phyloP scores from a whole-genome alignment of 2,888 invertebrate species.

The Heliconius aoede region DNA sequence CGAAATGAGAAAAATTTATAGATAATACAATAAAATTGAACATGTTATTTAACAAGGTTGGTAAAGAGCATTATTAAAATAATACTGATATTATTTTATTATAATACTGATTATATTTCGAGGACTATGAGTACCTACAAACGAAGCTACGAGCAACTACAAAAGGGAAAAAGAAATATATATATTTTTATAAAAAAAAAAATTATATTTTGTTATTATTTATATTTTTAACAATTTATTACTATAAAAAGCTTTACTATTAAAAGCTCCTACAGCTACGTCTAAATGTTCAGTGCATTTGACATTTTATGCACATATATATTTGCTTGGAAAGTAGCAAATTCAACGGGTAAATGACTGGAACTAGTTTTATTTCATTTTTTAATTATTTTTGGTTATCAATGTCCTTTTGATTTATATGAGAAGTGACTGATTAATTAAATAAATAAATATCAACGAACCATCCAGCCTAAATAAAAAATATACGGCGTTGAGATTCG shows the following conservation, averaged over 20 bases:
- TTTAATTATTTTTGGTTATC: not conserved
- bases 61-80: no score
- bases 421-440: not conserved
- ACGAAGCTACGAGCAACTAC: no score
- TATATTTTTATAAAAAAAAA: not conserved
- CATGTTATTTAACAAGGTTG: no score
- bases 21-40: no score
- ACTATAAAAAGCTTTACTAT: no score
- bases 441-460: not conserved
- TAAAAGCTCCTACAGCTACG: no score
- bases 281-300: not conserved
- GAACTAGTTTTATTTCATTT: not conserved
- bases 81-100: no score
- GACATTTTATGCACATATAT: constrained; percentile 3
- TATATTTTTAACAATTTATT: not conserved
- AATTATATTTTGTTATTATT: not conserved
- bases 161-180: no score
- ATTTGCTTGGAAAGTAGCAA: constrained; percentile 11
- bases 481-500: not conserved
- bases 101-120: no score
- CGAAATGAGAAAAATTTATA: no score
- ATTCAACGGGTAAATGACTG: not conserved
- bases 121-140: no score
- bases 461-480: not conserved
- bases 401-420: not conserved